Conservation (phyloP, 2,888 invertebrate species). For the Pharmacophagus antenor region DNA sequence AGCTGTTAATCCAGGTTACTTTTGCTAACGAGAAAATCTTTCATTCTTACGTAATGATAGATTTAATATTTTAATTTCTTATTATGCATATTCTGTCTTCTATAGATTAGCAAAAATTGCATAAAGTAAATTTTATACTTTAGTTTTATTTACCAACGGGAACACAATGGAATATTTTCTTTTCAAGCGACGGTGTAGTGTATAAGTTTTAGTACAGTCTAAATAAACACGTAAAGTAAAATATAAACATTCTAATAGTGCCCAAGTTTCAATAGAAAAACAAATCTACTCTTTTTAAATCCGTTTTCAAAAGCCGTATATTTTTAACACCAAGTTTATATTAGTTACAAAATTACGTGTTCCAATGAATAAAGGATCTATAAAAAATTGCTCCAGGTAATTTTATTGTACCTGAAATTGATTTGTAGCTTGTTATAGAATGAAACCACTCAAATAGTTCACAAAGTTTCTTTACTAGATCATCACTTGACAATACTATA, state of each 20-base stretch:
- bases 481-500: too few relatives aligned
- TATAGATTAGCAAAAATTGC: too few relatives aligned
- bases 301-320: constrained; percentile 13
- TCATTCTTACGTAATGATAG: too few relatives aligned
- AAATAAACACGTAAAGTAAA: constrained; percentile 16
- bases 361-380: constrained; percentile 5
- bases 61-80: too few relatives aligned
- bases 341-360: constrained; percentile 13
- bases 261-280: constrained; percentile 21
- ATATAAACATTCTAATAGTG: constrained; percentile 16
- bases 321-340: constrained; percentile 21
- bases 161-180: not conserved
- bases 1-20: too few relatives aligned
- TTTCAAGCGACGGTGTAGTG: not conserved
- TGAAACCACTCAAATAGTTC: too few relatives aligned
- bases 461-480: too few relatives aligned
- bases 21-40: too few relatives aligned
- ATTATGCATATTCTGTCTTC: too few relatives aligned
- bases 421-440: too few relatives aligned
- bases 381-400: not conserved
- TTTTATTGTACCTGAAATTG: not conserved
- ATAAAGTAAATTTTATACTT: too few relatives aligned
- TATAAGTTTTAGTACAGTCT: not conserved
- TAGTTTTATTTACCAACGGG: too few relatives aligned
- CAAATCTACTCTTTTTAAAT: constrained; percentile 26